These are phyloP conservation scores for Rhyacichthys aspro DNA, from an alignment of 2,797 vertebrate genomes.

Conservation along the genomic window DNA sequence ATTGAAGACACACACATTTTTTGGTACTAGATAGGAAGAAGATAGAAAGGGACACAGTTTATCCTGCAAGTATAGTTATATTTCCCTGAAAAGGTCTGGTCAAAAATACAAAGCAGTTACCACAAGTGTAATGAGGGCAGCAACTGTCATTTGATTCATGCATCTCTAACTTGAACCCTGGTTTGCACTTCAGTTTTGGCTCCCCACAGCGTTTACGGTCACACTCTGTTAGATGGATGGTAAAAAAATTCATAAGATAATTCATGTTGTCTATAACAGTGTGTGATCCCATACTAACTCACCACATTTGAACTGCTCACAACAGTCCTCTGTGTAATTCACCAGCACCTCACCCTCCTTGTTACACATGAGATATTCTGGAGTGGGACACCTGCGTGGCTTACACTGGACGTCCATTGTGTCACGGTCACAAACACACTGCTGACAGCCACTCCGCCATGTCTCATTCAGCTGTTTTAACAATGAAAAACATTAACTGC, in stretches of 20 bases:
- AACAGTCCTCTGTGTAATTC: slow-evolving; percentile 77
- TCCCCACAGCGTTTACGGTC: slow-evolving; percentile 53
- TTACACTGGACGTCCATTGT: slow-evolving; percentile 67
- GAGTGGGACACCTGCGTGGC: slow-evolving; percentile 61
- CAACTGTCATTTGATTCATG: slow-evolving; percentile 52
- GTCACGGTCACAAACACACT: slow-evolving; percentile 79
- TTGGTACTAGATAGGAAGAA: slow-evolving; percentile 59
- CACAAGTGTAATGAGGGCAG: slow-evolving; percentile 71
- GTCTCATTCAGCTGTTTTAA: slow-evolving; percentile 78
- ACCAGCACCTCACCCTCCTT: slow-evolving; percentile 67
- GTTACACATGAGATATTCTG: slow-evolving; percentile 39
- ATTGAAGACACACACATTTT: slow-evolving; percentile 77
- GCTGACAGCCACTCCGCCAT: slow-evolving; percentile 82
- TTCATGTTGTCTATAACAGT: neutral
- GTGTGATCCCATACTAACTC: slow-evolving; percentile 38
- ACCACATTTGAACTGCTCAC: slow-evolving; percentile 70
- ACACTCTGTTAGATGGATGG: slow-evolving; percentile 64
- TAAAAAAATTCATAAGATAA: neutral
- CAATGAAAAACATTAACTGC: neutral
- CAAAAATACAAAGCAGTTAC: slow-evolving; percentile 59
- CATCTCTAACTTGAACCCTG: slow-evolving; percentile 54
- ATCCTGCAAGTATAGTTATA: neutral
- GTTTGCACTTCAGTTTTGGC: slow-evolving; percentile 40
- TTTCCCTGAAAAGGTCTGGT: neutral
- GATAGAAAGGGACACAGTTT: neutral